phyloP scores from a whole-genome alignment of 2,113 vertebrate species.

The Morone chrysops region DNA sequence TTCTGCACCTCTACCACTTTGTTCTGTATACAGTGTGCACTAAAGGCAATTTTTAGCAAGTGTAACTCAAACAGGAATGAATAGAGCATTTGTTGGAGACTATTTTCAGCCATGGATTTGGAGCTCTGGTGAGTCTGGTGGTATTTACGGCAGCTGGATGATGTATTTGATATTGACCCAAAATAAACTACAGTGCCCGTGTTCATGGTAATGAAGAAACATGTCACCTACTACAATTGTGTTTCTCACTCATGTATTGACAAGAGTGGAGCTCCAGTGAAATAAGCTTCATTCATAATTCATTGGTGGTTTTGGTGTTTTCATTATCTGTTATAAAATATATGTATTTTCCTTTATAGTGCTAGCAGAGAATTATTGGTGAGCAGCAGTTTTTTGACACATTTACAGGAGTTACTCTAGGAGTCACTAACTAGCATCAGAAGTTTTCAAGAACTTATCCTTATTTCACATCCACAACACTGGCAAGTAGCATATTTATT shows the following conservation, averaged over 20 bases:
- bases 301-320: neutral
- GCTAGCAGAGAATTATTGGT: neutral
- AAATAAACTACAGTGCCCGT: neutral
- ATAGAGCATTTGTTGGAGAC: neutral
- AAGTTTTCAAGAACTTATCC: neutral
- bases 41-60: neutral
- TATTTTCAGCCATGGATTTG: neutral
- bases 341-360: neutral
- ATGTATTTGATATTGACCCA: neutral
- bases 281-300: slow-evolving; percentile 1
- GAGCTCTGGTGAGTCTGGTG: neutral
- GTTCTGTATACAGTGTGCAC: neutral
- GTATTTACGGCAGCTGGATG: neutral
- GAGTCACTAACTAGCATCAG: neutral
- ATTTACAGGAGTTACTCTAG: slow-evolving; percentile 5
- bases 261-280: neutral
- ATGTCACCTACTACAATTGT: neutral
- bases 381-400: slow-evolving; percentile 8
- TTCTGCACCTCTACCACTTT: neutral
- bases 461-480: neutral
- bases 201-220: neutral
- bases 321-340: neutral
- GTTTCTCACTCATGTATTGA: neutral
- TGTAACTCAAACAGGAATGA: neutral
- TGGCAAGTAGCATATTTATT: neutral